Percentiles rank a stretch among this genome's conserved stretches.
These are phyloP conservation scores for Pollimyrus isidori DNA, from an alignment of 2,113 vertebrate genomes.

Conservation along the genomic window DNA sequence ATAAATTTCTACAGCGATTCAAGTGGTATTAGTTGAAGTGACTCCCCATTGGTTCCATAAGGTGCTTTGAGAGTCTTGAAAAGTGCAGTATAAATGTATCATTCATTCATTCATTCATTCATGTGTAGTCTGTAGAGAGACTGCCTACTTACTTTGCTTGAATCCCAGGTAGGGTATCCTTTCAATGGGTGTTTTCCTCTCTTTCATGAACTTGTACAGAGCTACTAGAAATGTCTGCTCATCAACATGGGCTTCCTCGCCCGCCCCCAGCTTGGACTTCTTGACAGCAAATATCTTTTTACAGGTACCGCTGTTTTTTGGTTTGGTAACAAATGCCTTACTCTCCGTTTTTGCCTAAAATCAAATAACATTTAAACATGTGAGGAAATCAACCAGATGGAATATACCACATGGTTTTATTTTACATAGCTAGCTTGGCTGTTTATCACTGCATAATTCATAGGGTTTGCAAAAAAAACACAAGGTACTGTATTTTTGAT, in stretches of 20 bases:
- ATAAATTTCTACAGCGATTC: constrained; percentile 52
- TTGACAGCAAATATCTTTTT: constrained; percentile 44
- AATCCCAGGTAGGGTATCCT: constrained; percentile 95
- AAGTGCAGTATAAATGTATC: background rate
- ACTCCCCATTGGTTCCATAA: background rate
- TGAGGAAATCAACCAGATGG: background rate
- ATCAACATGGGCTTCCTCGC: constrained; percentile 75
- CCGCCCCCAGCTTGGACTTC: constrained; percentile 40
- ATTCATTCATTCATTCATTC: constrained; percentile 10
- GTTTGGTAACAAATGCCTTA: constrained; percentile 70
- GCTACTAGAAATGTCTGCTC: constrained; percentile 88
- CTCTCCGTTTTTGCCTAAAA: constrained; percentile 81
- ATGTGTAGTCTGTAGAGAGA: constrained; percentile 31
- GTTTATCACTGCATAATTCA: background rate
- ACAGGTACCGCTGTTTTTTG: constrained; percentile 38
- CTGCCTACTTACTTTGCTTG: constrained; percentile 86
- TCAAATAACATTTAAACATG: constrained; percentile 34
- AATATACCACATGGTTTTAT: background rate
- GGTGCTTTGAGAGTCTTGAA: background rate
- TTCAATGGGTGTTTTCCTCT: constrained; percentile 89
- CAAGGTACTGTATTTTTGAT: background rate
- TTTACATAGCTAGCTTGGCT: background rate
- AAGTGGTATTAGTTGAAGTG: background rate
- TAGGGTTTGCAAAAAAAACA: background rate
- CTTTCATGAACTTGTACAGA: constrained; percentile 97